Base-by-base conservation (phyloP, 2,888 invertebrate species). In the Agrotis puta region DNA sequence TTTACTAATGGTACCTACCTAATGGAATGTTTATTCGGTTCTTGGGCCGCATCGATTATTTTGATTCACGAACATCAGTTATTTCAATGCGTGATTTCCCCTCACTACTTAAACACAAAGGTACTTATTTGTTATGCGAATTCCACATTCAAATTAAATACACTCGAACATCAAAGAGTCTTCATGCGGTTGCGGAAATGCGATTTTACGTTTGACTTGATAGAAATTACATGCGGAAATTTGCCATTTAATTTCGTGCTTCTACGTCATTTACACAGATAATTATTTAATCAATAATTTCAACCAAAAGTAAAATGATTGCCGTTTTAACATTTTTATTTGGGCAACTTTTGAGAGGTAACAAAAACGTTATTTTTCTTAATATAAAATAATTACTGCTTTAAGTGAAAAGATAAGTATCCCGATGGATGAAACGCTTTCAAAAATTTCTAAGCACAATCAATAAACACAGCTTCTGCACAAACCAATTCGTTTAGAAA, bases 161-260 rank as follows among this genome's bases (percentile, higher is more conserved):
- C 61, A 74, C 59, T 68, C 51, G 59, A 64, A 64, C 77, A 79
- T 85, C 75, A 84, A 77, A 84, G 82, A 63, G 61, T 74, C 62
- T 53, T 70, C 65, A 62, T 73, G 61, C 51, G 71, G 70, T 77
- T 66, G 47, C 64, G 67, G 67, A 77, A 59, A 58, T 22, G 43
- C 68, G 57, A 81, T 78, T 84, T 81, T 74, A 81, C 78, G 74
- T 76, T 81, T 85, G 76, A 84, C 61, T 77, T 75, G 61, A 39
- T 74, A 77, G 65, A 78, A 64, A 85, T 83, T 75, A 72, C 73
- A 72, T 59, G 57, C 70, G 54, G 65, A 58, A 70, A 53, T 59
- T 47, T 62, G 43, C 43, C 58, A 47, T 81, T 74, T 74, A 50
- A 82, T 79, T 74, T 79, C 20, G 33, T 64, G 62, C 61, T 74